Conservation (phyloP, 2,113 vertebrate species). For the Fulica atra region DNA sequence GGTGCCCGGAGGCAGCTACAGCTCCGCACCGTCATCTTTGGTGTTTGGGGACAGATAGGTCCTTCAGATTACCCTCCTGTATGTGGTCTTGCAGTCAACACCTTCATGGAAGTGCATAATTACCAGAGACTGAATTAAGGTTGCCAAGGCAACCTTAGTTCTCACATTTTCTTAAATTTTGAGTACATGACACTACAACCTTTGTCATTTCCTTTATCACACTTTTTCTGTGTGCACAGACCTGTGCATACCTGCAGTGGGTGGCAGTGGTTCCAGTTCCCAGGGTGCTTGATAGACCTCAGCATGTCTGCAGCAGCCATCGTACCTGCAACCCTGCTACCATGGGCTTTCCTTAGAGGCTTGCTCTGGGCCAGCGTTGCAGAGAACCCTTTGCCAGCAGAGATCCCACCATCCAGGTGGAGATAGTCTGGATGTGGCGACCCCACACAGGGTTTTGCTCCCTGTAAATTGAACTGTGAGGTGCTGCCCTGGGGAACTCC, state of each 20-base stretch:
- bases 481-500: not conserved
- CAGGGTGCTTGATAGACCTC: not conserved
- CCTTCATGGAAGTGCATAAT: not conserved
- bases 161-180: not conserved
- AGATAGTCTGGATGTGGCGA: not conserved
- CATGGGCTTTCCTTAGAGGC: not conserved
- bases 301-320: not conserved
- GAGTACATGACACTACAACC: not conserved
- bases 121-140: not conserved
- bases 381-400: not conserved
- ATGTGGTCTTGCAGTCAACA: not conserved
- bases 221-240: not conserved
- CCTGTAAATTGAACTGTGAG: not conserved
- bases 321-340: rapidly evolving
- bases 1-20: not conserved
- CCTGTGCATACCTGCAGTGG: rapidly evolving
- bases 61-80: not conserved
- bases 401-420: not conserved
- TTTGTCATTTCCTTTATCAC: not conserved
- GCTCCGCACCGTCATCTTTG: not conserved
- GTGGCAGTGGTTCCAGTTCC: rapidly evolving
- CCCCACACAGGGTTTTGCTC: not conserved
- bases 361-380: not conserved
- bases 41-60: not conserved
- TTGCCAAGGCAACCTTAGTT: not conserved